These are phyloP conservation scores for Micrastur ruficollis DNA, from an alignment of 2,797 vertebrate species.

Conservation along the genomic window DNA sequence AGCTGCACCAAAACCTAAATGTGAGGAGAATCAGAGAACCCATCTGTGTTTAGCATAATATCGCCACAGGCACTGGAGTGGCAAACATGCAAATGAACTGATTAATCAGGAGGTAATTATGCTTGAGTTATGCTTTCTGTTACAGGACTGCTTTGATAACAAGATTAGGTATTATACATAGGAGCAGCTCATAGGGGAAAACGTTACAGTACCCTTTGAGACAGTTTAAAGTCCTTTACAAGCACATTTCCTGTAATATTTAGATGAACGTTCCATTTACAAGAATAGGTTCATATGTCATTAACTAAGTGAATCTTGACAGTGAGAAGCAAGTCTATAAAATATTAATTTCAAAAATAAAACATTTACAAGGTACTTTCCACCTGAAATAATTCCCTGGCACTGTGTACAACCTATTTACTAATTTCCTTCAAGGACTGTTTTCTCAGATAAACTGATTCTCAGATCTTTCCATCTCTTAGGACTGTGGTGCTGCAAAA, in stretches of 20 bases:
- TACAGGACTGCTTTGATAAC: constrained; percentile 21
- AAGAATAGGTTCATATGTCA: background rate
- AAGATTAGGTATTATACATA: background rate
- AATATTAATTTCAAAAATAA: constrained; percentile 36
- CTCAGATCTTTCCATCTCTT: background rate
- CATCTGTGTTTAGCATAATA: constrained; percentile 28
- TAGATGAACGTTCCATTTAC: constrained; percentile 10
- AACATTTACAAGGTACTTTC: background rate
- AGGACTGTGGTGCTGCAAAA: background rate
- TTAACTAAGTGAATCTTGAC: constrained; percentile 10
- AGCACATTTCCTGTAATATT: background rate
- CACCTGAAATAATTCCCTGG: background rate
- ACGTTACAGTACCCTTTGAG: background rate
- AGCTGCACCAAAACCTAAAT: constrained; percentile 31
- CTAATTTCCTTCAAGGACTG: background rate
- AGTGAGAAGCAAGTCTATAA: constrained; percentile 27
- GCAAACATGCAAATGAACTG: constrained; percentile 39
- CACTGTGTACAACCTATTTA: background rate
- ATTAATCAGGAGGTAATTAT: constrained; percentile 32
- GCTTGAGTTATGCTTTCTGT: background rate
- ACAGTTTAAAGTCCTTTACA: constrained; percentile 32
- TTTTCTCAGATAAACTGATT: background rate
- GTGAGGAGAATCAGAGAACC: background rate
- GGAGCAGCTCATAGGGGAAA: background rate
- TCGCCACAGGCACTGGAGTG: background rate